phyloP scores from a whole-genome alignment of 2,888 invertebrate genomes.

The Melanophora roralis region DNA sequence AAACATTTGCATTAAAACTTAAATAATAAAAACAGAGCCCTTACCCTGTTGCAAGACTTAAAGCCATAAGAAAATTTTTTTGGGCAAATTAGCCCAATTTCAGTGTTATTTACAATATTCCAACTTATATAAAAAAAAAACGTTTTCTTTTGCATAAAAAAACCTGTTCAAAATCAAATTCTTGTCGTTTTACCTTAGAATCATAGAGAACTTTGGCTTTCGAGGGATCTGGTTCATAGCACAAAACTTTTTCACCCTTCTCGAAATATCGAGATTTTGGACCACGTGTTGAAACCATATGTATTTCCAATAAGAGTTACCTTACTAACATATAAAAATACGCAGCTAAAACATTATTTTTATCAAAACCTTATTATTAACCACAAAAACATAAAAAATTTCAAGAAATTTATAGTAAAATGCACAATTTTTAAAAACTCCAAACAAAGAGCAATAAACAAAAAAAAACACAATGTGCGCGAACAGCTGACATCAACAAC shows the following conservation, averaged over 20 bases:
- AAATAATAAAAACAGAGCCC: too few species aligned
- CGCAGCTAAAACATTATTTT: background rate
- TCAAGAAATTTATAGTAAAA: background rate
- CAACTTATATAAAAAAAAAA: too few species aligned
- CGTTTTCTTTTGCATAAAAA: too few species aligned
- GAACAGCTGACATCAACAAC: constrained; percentile 22
- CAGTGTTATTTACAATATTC: too few species aligned
- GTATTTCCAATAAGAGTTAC: background rate
- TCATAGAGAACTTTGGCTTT: constrained; percentile 97
- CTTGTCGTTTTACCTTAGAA: constrained; percentile 87
- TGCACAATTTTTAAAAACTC: background rate
- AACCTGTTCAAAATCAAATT: too few species aligned
- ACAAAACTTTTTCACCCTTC: constrained; percentile 91
- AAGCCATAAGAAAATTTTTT: too few species aligned
- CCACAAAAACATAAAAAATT: background rate
- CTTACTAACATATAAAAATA: background rate
- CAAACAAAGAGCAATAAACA: background rate
- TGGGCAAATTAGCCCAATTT: too few species aligned
- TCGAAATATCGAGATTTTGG: constrained; percentile 89
- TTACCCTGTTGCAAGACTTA: too few species aligned
- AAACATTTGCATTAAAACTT: too few species aligned
- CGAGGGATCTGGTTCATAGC: constrained; percentile 96
- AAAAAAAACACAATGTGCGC: background rate
- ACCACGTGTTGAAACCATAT: constrained; percentile 88
- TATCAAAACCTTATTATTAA: constrained; percentile 8